These are phyloP conservation scores for Drosophila tani DNA, from an alignment of 1,140 invertebrate genomes.

Conservation along the genomic window DNA sequence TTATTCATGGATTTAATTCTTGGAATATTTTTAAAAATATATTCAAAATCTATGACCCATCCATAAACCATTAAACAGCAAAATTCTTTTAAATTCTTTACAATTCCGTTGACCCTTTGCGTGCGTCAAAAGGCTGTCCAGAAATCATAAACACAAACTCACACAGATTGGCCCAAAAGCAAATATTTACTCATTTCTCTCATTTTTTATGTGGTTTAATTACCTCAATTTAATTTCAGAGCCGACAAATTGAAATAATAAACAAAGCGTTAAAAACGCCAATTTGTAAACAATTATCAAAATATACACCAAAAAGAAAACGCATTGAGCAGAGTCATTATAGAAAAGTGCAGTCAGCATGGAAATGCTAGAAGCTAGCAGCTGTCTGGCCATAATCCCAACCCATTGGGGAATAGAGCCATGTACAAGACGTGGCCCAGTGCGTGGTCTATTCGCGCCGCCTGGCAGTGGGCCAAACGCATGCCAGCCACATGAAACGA, in stretches of 20 bases:
- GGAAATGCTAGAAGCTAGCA: constrained; percentile 38
- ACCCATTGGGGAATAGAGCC: constrained; percentile 16
- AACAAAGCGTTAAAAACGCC: constrained; percentile 65
- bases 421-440: constrained; percentile 36
- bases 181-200: constrained; percentile 60
- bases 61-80: not conserved
- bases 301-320: constrained; percentile 23
- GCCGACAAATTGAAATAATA: constrained; percentile 63
- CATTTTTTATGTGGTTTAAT: constrained; percentile 54
- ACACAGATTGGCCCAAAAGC: constrained; percentile 9
- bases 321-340: constrained; percentile 53
- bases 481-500: constrained; percentile 56
- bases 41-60: not conserved
- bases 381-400: constrained; percentile 57
- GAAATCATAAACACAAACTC: constrained; percentile 33
- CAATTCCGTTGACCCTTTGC: constrained; percentile 44
- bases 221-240: constrained; percentile 64
- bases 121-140: constrained; percentile 46
- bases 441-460: constrained; percentile 56
- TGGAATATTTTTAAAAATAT: not conserved
- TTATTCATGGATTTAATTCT: not conserved
- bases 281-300: constrained; percentile 70
- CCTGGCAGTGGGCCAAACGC: constrained; percentile 67
- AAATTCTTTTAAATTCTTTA: constrained; percentile 5
- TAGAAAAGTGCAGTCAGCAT: constrained; percentile 57